Evolutionary conservation across 30 jellyfish, hydroid and myxozoan species (phyloP), one percentile per base, ranked within the genome.

Genomic region (Nemopilema nomurai): DNA sequence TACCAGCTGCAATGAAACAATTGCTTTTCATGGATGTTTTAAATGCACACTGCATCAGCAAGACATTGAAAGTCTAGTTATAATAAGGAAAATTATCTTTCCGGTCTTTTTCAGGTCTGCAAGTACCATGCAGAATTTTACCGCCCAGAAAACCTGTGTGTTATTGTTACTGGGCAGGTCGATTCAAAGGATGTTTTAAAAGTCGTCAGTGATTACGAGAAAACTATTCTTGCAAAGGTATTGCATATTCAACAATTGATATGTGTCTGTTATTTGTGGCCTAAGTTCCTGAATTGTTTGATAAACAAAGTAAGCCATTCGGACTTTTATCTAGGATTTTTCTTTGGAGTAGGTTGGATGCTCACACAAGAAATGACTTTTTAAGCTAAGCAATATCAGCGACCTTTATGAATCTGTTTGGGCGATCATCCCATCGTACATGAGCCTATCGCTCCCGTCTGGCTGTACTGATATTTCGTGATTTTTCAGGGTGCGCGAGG

Each of bases 91-190:
- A n/a, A n/a, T n/a, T n/a, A n/a, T n/a, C n/a, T n/a, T n/a, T n/a
- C n/a, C n/a, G n/a, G 19, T 67, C 25, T 19, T 24, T 28, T 57
- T 18, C 67, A 94, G 99, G 99, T 94, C 52, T 33, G 93, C 85
- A 85, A 89, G 22, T 94, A 94, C 51, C 99, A 94, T 62, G 83
- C 84, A 21, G 69, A 83, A 4, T 94, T 69, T 62, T 94, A 94
- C 77, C 96, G 97, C 16, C 96, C 99, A 19, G 99, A 89, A 49
- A 94, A 94, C 52, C 93, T 94, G 24, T 94, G 97, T 79, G 50
- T 94, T 20, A 81, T 88, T 3, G 71, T 94, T n/a, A 94, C 99
- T 71, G 99, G 99, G 0, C 94, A 88, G 57, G 89, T 94, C 51
- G 73, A 94, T 16, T 89, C 97, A 24, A 91, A 80, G 6, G 96